phyloP scores from a whole-genome alignment of 2,888 invertebrate species.

The Lacanobia wlatinum region DNA sequence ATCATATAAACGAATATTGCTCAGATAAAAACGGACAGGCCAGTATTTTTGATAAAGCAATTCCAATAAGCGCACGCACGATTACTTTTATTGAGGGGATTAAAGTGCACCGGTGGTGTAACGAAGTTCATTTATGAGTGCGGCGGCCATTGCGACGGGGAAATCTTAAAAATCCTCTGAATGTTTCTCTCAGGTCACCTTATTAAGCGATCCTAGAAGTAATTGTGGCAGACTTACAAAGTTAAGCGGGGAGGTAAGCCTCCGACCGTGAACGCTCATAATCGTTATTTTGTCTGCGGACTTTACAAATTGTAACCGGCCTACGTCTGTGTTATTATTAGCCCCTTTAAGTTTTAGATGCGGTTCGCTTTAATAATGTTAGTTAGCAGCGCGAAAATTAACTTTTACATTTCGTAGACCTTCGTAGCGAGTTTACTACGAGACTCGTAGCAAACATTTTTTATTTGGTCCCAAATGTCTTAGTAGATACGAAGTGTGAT shows the following conservation, averaged over 20 bases:
- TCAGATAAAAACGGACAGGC: slow-evolving; percentile 74
- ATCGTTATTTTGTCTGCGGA: slow-evolving; percentile 90
- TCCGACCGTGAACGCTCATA: slow-evolving; percentile 81
- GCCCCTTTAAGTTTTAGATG: slow-evolving; percentile 61
- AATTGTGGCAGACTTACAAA: slow-evolving; percentile 89
- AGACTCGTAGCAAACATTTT: slow-evolving; percentile 20
- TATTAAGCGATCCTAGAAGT: slow-evolving; percentile 86
- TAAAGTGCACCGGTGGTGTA: slow-evolving; percentile 79
- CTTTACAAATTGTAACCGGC: slow-evolving; percentile 86
- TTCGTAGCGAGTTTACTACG: slow-evolving; percentile 44
- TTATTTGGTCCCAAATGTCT: no score
- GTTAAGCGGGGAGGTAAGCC: slow-evolving; percentile 87
- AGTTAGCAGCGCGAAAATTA: slow-evolving; percentile 33
- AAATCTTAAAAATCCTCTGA: slow-evolving; percentile 84
- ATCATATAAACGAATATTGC: slow-evolving; percentile 71
- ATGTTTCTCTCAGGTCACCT: slow-evolving; percentile 80
- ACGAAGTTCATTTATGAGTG: slow-evolving; percentile 78
- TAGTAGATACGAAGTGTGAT: no score
- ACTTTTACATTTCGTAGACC: slow-evolving; percentile 42
- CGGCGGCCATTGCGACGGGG: slow-evolving; percentile 68
- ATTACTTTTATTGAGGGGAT: slow-evolving; percentile 86
- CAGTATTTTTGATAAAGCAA: slow-evolving; percentile 82
- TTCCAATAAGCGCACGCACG: slow-evolving; percentile 85
- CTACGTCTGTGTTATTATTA: slow-evolving; percentile 71
- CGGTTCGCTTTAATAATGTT: slow-evolving; percentile 46